Base-by-base conservation (phyloP, 2,113 vertebrate species). In the Myocastor coypus region DNA sequence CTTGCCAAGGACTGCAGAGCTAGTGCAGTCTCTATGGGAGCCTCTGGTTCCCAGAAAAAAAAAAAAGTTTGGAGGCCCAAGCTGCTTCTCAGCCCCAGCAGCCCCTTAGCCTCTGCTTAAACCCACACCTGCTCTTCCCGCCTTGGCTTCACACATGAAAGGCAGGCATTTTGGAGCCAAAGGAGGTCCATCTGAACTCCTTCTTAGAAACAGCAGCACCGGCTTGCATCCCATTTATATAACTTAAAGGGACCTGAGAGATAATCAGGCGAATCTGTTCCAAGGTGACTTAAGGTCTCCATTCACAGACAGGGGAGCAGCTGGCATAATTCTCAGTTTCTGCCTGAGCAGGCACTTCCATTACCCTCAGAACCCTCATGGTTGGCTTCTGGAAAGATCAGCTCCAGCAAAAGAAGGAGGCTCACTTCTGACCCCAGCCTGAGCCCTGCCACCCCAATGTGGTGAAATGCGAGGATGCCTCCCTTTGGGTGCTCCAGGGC, bases 311-410 rank as follows among this genome's bases (percentile, higher is more conserved):
- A 80, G 81, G 37, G 81, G 84, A 97, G 94, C 94, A 96, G 94
- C 92, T 96, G 93, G 97, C 85, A 69, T 87, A 52, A 91, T 92
- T 89, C 87, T 92, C 63, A 59, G 77, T 92, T 97, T 95, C 97
- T 13, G 75, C 95, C 68, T 93, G 90, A 97, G 77, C 52, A 80
- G 94, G 10, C 91, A 52, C 92, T 86, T 89, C 69, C 88, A 95
- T 97, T 96, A 96, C 90, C 92, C 94, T 93, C 46, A 34, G 89
- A 89, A 61, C 66, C 89, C 90, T 80, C 19, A 13, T 19, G 63
- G 32, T 86, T 73, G 68, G 68, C 52, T 87, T 93, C 90, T 83
- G 96, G 90, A 94, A 91, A 94, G 90, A 73, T 88, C 75, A 64
- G 11, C 87, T 73, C 46, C 75, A 64, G 64, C 59, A 37, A 66